Evolutionary conservation across 2,113 vertebrate species (phyloP).

Genomic region (Ursus arctos): DNA sequence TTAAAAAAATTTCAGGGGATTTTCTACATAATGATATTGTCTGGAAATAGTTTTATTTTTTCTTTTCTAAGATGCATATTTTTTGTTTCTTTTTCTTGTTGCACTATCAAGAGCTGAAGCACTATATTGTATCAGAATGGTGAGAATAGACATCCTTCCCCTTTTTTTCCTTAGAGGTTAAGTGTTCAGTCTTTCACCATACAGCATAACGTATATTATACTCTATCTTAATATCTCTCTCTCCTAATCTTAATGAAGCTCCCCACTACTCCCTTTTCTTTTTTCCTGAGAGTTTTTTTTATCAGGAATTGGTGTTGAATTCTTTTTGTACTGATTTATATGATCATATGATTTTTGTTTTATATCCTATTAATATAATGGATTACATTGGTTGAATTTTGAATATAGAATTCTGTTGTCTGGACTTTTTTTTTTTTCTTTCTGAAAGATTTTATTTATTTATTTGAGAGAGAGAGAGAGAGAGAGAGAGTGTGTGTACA

Average conservation of each 20-base stretch:
- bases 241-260: not conserved
- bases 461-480: no score
- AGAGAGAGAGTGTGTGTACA: no score
- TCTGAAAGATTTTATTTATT: no score
- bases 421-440: no score
- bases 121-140: not conserved
- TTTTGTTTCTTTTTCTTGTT: not conserved
- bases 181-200: not conserved
- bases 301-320: not conserved
- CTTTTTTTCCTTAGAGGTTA: not conserved
- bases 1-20: not conserved
- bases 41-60: not conserved
- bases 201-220: not conserved
- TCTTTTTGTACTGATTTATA: not conserved
- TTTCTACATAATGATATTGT: not conserved
- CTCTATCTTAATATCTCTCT: no score
- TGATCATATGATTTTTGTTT: not conserved
- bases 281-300: not conserved
- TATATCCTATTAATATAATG: not conserved
- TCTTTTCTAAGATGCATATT: not conserved
- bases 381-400: not conserved
- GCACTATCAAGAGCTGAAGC: not conserved
- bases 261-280: not conserved
- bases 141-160: not conserved
- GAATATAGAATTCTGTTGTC: not conserved